Evolutionary conservation across 2,797 vertebrate genomes (phyloP).

Genomic region (Tinamus major): DNA sequence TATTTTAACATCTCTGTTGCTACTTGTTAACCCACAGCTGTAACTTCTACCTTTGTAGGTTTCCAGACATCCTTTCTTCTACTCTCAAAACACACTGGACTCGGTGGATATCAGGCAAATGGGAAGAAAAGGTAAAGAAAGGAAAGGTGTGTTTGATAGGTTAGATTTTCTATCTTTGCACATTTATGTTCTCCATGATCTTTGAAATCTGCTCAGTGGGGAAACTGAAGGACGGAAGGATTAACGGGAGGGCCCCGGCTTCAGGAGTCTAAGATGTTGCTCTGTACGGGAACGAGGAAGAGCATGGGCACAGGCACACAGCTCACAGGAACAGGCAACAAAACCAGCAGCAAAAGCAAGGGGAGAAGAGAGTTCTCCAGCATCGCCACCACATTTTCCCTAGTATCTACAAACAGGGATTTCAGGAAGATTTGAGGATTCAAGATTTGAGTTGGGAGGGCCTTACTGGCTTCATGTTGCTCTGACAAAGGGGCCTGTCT

Average conservation of each 20-base stretch:
- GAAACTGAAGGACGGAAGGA: not conserved
- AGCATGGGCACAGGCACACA: fast-evolving
- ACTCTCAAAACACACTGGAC: not conserved
- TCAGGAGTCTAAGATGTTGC: not conserved
- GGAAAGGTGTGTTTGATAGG: not conserved
- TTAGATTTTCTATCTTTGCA: not conserved
- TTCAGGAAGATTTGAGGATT: not conserved
- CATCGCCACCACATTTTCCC: fast-evolving
- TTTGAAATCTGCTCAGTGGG: not conserved
- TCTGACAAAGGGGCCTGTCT: not conserved
- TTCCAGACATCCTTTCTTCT: not conserved
- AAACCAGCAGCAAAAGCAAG: not conserved
- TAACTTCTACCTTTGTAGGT: not conserved
- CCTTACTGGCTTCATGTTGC: fast-evolving
- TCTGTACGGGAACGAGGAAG: not conserved
- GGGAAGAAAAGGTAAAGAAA: not conserved
- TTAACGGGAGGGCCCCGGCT: not conserved
- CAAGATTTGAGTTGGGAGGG: not conserved
- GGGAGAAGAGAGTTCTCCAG: not conserved
- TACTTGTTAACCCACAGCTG: not conserved
- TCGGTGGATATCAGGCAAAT: not conserved
- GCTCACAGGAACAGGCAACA: not conserved
- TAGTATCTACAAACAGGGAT: not conserved
- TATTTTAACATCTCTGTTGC: not conserved
- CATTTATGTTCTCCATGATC: not conserved